Conservation (phyloP, 1,140 invertebrate species). For the Aphelinus atriplicis region DNA sequence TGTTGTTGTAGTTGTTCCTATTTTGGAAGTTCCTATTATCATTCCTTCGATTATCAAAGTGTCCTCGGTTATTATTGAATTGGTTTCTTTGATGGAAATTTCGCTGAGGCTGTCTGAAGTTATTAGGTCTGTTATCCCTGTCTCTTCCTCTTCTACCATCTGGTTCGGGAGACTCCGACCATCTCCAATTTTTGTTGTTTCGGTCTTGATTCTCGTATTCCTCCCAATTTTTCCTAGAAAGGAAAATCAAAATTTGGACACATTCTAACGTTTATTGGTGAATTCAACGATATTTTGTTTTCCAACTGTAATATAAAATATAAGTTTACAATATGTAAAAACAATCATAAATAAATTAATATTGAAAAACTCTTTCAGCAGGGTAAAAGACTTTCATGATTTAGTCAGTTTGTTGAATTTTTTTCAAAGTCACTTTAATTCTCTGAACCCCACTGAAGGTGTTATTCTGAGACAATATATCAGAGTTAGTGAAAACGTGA, state of each 20-base stretch:
- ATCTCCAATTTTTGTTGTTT: slow-evolving; percentile 72
- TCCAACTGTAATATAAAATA: no score
- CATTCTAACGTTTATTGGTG: no score
- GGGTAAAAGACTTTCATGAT: no score
- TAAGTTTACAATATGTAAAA: no score
- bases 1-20: slow-evolving; percentile 35
- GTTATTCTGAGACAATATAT: no score
- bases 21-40: slow-evolving; percentile 28
- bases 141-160: slow-evolving; percentile 45
- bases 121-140: slow-evolving; percentile 14
- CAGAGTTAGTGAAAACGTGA: no score
- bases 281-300: no score
- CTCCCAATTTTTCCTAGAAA: slow-evolving; percentile 55
- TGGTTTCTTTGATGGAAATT: slow-evolving; percentile 35
- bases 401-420: no score
- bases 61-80: slow-evolving; percentile 28
- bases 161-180: slow-evolving; percentile 78
- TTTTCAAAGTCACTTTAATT: no score
- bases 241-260: slow-evolving; percentile 2
- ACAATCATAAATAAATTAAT: no score
- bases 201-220: slow-evolving; percentile 53
- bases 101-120: slow-evolving; percentile 3
- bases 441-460: no score
- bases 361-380: no score
- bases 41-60: slow-evolving; percentile 38